Evolutionary conservation across 2,113 vertebrate species (phyloP).

Genomic region (Diadophis punctatus): DNA sequence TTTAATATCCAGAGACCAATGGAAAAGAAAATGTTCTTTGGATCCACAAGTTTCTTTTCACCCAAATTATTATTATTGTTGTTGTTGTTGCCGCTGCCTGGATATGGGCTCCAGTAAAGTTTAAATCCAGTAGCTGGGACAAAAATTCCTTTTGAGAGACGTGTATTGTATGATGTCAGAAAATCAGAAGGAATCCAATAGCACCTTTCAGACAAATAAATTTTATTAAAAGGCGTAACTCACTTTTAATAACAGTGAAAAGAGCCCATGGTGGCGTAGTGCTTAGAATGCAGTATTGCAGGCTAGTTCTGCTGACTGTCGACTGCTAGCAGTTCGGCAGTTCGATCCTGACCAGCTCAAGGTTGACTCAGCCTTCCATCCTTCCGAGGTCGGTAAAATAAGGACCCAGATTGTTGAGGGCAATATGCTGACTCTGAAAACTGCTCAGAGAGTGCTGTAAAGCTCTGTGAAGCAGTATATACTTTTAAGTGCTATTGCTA

Average conservation of each 20-base stretch:
- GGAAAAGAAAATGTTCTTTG: not conserved
- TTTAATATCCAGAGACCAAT: not conserved
- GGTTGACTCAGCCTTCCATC: not conserved
- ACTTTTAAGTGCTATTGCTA: not conserved
- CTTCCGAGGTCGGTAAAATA: no score
- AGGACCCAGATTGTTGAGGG: not conserved
- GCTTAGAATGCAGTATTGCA: not conserved
- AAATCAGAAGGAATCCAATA: not conserved
- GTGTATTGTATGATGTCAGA: not conserved
- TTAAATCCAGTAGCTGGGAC: not conserved
- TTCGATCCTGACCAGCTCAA: not conserved
- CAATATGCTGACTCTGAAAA: not conserved
- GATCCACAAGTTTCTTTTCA: not conserved
- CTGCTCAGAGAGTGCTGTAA: not conserved
- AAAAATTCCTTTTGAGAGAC: not conserved
- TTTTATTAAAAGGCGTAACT: not conserved
- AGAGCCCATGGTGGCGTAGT: not conserved
- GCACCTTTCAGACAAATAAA: not conserved
- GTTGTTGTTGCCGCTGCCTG: not conserved
- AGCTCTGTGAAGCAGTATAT: not conserved
- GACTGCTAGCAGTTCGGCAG: not conserved
- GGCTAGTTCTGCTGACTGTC: not conserved
- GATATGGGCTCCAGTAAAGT: not conserved
- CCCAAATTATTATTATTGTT: not conserved
- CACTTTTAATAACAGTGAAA: not conserved